These are phyloP conservation scores for Exaiptasia diaphana DNA, from an alignment of 64 coral and sea anemone species.

Conservation along the genomic window DNA sequence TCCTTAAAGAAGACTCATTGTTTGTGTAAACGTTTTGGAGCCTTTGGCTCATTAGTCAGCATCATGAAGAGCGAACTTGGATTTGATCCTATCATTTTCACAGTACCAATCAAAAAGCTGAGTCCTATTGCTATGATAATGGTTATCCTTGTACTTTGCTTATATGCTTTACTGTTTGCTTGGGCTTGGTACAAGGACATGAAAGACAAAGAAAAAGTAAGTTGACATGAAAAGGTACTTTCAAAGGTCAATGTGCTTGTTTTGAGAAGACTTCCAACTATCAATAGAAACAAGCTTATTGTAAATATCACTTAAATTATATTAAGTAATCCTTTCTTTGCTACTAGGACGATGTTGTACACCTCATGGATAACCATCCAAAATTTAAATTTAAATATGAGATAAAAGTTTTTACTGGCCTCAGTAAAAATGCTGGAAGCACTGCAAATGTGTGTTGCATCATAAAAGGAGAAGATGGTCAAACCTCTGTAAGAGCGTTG, in stretches of 20 bases:
- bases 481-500: constrained; percentile 28
- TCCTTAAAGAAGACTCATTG: constrained; percentile 25
- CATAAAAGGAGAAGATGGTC: constrained; percentile 53
- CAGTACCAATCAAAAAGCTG: background rate
- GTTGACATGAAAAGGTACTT: too few relatives aligned
- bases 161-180: constrained; percentile 59
- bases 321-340: too few relatives aligned
- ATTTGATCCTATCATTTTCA: constrained; percentile 1
- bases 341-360: constrained; percentile 40
- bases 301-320: too few relatives aligned
- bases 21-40: constrained; percentile 53
- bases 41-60: constrained; percentile 54
- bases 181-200: constrained; percentile 70
- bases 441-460: constrained; percentile 59
- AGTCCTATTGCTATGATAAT: constrained; percentile 30
- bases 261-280: too few relatives aligned
- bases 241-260: too few relatives aligned
- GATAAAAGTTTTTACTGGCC: constrained; percentile 67
- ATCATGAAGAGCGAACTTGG: constrained; percentile 38
- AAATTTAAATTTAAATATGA: constrained; percentile 56
- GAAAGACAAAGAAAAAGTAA: constrained; percentile 46
- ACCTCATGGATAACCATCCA: constrained; percentile 42
- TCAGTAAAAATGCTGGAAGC: constrained; percentile 42
- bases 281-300: too few relatives aligned
- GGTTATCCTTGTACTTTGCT: constrained; percentile 44